Evolutionary conservation across 1,140 invertebrate genomes (phyloP).

Genomic region (Rhopalosiphum maidis): DNA sequence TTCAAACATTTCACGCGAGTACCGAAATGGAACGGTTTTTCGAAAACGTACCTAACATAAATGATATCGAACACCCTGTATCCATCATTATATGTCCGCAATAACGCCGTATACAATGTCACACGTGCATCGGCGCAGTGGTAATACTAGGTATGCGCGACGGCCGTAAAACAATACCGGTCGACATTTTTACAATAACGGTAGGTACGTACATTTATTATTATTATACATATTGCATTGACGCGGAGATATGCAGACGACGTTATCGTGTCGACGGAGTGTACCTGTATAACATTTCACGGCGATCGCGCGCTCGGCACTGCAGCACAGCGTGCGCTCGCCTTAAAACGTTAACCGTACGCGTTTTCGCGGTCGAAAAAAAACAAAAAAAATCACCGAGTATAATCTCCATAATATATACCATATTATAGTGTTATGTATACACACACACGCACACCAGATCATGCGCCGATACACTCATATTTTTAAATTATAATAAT

Average conservation of each 20-base stretch:
- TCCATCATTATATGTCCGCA: too few relatives aligned
- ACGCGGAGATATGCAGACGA: not conserved
- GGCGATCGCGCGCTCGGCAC: not conserved
- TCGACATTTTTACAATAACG: not conserved
- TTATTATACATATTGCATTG: not conserved
- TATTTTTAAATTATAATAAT: not conserved
- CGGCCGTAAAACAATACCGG: not conserved
- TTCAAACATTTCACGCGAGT: too few relatives aligned
- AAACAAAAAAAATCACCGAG: not conserved
- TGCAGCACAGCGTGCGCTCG: not conserved
- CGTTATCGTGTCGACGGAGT: not conserved
- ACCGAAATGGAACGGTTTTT: not conserved
- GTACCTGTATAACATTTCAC: not conserved
- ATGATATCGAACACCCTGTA: not conserved
- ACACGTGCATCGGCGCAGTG: not conserved
- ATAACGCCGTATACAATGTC: not conserved
- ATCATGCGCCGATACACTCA: not conserved
- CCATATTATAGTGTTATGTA: too few relatives aligned
- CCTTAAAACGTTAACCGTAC: not conserved
- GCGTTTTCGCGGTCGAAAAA: not conserved
- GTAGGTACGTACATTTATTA: not conserved
- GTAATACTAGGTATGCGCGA: not conserved
- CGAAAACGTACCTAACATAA: not conserved
- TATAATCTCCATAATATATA: too few relatives aligned
- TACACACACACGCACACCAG: too few relatives aligned